These are phyloP conservation scores for Ochropacha duplaris DNA, from an alignment of 2,888 invertebrate species.

Conservation along the genomic window DNA sequence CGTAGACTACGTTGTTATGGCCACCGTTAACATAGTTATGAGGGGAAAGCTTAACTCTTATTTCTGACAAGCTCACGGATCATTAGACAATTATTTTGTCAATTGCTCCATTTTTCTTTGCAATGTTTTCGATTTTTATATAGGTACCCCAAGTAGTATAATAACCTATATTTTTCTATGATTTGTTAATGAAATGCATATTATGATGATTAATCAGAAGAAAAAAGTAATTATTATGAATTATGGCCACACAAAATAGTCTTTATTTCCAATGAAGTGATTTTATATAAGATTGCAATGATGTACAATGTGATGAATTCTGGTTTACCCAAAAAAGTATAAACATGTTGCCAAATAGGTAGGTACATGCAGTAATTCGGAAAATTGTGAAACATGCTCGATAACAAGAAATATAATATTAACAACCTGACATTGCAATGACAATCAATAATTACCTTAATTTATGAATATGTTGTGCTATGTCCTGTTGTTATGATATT, in stretches of 20 bases:
- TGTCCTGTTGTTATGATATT: slow-evolving; percentile 48
- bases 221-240: slow-evolving; percentile 26
- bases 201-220: slow-evolving; percentile 30
- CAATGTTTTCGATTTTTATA: slow-evolving; percentile 76
- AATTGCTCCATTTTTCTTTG: slow-evolving; percentile 55
- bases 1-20: slow-evolving; percentile 79
- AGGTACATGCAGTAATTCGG: slow-evolving; percentile 52
- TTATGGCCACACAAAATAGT: slow-evolving; percentile 79
- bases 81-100: background rate
- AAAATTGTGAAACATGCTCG: slow-evolving; percentile 56
- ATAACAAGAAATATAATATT: slow-evolving; percentile 38
- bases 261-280: slow-evolving; percentile 48
- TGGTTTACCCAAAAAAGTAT: slow-evolving; percentile 41
- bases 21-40: slow-evolving; percentile 40
- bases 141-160: slow-evolving; percentile 4
- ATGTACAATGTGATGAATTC: slow-evolving; percentile 48
- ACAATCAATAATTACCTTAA: slow-evolving; percentile 19
- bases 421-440: slow-evolving; percentile 52
- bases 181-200: slow-evolving; percentile 23
- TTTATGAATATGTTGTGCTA: slow-evolving; percentile 42
- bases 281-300: slow-evolving; percentile 35
- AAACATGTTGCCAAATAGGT: slow-evolving; percentile 25
- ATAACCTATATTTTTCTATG: slow-evolving; percentile 12
- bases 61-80: background rate
- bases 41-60: slow-evolving; percentile 8